These are phyloP conservation scores for Aphyosemion australe DNA, from an alignment of 2,113 vertebrate genomes.

Conservation along the genomic window DNA sequence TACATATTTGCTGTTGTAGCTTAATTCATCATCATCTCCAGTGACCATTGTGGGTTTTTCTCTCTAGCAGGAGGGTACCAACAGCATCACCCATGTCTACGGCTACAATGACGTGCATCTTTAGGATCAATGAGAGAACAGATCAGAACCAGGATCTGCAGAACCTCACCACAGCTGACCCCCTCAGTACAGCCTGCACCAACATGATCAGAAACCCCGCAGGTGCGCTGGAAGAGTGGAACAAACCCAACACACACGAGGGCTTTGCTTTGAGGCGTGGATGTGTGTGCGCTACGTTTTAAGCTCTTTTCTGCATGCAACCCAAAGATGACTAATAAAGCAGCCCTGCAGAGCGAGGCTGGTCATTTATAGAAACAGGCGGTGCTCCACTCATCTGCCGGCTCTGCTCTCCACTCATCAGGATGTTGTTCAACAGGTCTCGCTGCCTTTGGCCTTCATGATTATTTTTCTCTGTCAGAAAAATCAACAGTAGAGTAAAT, in stretches of 20 bases:
- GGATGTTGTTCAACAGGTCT: too few relatives aligned
- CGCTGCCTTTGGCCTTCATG: too few relatives aligned
- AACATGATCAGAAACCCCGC: constrained; percentile 6
- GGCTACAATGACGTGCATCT: neutral
- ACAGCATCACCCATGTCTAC: too few relatives aligned
- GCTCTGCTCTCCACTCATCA: constrained; percentile 4
- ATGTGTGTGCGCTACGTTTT: constrained; percentile 1
- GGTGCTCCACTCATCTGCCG: constrained; percentile 3
- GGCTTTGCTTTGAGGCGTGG: neutral
- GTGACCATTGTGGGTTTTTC: too few relatives aligned
- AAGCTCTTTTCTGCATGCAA: neutral
- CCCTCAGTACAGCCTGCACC: neutral
- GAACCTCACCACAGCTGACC: neutral
- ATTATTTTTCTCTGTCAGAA: too few relatives aligned
- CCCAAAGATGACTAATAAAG: constrained; percentile 25
- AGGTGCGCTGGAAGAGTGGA: neutral
- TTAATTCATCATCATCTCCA: too few relatives aligned
- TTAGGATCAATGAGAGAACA: neutral
- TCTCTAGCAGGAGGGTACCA: too few relatives aligned
- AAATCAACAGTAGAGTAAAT: too few relatives aligned
- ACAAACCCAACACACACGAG: neutral
- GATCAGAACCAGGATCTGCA: neutral
- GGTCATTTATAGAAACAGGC: constrained; percentile 26
- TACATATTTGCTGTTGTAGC: too few relatives aligned
- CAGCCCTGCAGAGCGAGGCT: neutral